These are phyloP conservation scores for Monopterus albus DNA, from an alignment of 2,113 vertebrate genomes.

Conservation along the genomic window DNA sequence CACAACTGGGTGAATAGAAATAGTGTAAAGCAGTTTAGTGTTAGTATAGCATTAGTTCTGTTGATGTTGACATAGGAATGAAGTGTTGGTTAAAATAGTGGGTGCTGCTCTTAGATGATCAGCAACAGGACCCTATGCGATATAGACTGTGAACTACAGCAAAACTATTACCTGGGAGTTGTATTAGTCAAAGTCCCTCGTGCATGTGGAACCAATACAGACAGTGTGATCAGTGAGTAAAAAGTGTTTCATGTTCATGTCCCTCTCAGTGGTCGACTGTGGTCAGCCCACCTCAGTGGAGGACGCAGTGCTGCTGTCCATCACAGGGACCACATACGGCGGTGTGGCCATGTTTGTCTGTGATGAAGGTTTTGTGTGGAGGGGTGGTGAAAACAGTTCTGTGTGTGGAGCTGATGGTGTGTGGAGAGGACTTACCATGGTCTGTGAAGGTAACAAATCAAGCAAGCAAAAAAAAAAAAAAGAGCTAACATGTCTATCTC, in stretches of 20 bases:
- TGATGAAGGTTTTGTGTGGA: constrained; percentile 73
- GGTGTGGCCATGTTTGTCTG: constrained; percentile 72
- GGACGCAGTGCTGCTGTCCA: constrained; percentile 36
- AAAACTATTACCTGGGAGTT: not conserved
- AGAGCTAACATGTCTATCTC: no score
- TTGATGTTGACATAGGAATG: no score
- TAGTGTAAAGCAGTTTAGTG: no score
- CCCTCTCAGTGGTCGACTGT: constrained; percentile 79
- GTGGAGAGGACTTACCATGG: constrained; percentile 72
- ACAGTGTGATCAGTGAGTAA: not conserved
- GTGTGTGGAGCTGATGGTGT: constrained; percentile 75
- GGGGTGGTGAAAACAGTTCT: constrained; percentile 68
- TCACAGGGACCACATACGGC: constrained; percentile 68
- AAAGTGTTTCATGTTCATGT: not conserved
- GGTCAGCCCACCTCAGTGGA: constrained; percentile 59
- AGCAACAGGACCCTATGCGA: no score
- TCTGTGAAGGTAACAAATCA: constrained; percentile 82
- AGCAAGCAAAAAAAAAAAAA: not conserved
- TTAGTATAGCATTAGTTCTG: no score
- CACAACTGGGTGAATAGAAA: no score
- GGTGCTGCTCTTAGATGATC: no score
- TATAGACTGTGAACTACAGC: not conserved
- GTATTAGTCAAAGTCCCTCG: not conserved
- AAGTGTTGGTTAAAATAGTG: no score
- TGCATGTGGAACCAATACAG: no score